Evolutionary conservation across 2,113 vertebrate species (phyloP).

Genomic region (Pycnonotus jocosus): DNA sequence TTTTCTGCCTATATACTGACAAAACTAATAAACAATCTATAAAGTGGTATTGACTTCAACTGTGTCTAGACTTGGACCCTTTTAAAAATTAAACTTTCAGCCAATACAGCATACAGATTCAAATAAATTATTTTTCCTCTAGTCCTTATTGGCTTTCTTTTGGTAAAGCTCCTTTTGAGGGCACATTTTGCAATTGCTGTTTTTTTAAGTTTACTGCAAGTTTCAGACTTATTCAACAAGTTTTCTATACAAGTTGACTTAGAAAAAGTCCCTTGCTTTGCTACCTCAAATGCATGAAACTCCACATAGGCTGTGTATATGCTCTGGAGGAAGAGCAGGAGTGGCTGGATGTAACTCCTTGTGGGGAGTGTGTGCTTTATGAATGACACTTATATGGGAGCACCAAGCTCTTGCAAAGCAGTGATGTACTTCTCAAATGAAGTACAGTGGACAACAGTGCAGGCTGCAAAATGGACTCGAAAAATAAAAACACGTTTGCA

Average conservation of each 20-base stretch:
- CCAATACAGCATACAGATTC: background rate
- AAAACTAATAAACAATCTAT: background rate
- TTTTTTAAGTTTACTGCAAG: background rate
- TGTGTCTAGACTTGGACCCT: background rate
- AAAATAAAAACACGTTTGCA: background rate
- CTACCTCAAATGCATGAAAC: background rate
- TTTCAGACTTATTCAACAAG: background rate
- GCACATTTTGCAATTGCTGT: background rate
- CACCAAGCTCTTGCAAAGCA: background rate
- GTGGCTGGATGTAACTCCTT: background rate
- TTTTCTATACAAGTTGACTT: background rate
- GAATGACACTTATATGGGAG: rapidly evolving
- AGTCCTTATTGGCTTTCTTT: background rate
- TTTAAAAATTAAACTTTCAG: background rate
- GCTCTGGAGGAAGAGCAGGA: background rate
- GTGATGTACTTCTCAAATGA: background rate
- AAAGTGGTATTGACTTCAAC: background rate
- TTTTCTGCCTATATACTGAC: background rate
- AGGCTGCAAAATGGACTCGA: background rate
- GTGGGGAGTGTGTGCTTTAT: rapidly evolving
- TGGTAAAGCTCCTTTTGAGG: background rate
- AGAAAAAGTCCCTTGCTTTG: background rate
- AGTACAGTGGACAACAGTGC: background rate
- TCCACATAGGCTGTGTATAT: background rate
- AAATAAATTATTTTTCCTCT: background rate